Base-by-base conservation (phyloP, 37 sponge, comb jelly and placozoan genomes). In the Corticium candelabrum region DNA sequence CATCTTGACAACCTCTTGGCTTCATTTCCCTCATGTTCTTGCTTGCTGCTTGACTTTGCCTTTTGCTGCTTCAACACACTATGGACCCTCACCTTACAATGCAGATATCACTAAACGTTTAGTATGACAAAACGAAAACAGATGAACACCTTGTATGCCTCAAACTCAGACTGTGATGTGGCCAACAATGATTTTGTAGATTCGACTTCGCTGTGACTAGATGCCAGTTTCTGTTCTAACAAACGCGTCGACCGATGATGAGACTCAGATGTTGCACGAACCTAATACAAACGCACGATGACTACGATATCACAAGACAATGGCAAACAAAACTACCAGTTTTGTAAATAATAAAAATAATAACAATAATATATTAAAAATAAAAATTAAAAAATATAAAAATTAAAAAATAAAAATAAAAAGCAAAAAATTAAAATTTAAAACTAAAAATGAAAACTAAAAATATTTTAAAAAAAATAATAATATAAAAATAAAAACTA, bases 41-140 rank as follows among this genome's bases (percentile, higher is more conserved):
- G 11, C 74, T 72, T 29, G 15, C 15, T 15, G 15, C 36, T 21
- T n/a, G 77, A 7, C 67, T 76, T 76, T 68, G 5, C 21, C 40
- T 76, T 76, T 82, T 85, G 84, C 80, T 87, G 88, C 82, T 93
- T 93, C 77, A 93, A 68, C 4, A 93, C 94, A 93, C 88, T 90
- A 37, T 93, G 94, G n/a, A 87, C 94, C 36, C 94, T 72, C 31
- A 93, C 90, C 93, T 93, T 71, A 29, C 33, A 70, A 70, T 30
- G 36, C 5, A 29, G 36, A 29, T 35, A 30, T 15, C 73, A 7
- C 5, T n/a, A n/a, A 4, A 15, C 56, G 56, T 43, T 43, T 21
- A 43, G 11, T 4, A n/a, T 15, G 21, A 70, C 15, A 11, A 50
- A 50, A 27, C 21, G 15, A 11, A 50, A 11, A 50, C 21, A 27